Evolutionary conservation across 2,888 invertebrate genomes (phyloP), one percentile per base, ranked within the genome.

Genomic region (Nebria brevicollis): DNA sequence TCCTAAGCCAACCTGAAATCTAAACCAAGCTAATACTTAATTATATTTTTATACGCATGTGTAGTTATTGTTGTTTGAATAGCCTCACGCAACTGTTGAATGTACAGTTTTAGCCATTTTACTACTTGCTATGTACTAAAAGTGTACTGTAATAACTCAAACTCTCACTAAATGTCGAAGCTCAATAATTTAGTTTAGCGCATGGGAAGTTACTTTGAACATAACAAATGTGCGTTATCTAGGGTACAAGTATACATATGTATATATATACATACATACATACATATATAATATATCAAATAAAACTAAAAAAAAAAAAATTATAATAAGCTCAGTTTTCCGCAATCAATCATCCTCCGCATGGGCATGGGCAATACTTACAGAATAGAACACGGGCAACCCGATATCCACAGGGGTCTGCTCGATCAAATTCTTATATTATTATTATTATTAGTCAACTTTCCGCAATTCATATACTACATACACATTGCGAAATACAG

Each of bases 241-340:
- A 43, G 20, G 10, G 10, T 1, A 43, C 10, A 43, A 8, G 20
- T 43, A 10, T 10, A 43, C 43, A 43, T 43, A 43, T 10, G 10
- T 43, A 20, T 43, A 10, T 10, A 43, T 10, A 43, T 43, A 43
- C 1, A 43, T 43, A 43, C 43, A 43, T 43, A 43, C 0, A 43
- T 43, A 43, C 0, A 43, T 43, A 43, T 43, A 43, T 43, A 43
- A 11, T 8, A 54, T 34, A 34, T 54, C 26, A 15, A 11, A 65
- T 68, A 76, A 75, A 20, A 20, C 20, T 20, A 20, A 79, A 73
- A 73, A 65, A 20, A 73, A 80, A 81, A 72, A 81, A 81, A 75
- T 77, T 72, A 81, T 81, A 77, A 81, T 81, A 77, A 82, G 81
- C 70, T 82, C 77, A 77, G 72, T 75, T 77, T 70, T 75, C 75